Evolutionary conservation across 2,797 vertebrate genomes (phyloP).

Genomic region (Lacerta agilis): DNA sequence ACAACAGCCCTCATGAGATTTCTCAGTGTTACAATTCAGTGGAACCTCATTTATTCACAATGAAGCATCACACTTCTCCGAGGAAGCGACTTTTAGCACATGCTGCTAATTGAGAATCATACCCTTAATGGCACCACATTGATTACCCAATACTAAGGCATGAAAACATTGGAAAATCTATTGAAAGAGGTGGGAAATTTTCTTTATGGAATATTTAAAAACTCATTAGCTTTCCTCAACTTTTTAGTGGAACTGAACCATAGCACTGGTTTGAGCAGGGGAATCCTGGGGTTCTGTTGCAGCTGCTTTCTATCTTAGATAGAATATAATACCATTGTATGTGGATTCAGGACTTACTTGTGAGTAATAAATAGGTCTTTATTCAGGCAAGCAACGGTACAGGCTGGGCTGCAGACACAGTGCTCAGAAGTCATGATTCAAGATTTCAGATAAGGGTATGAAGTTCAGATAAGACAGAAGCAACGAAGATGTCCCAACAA

Average conservation of each 20-base stretch:
- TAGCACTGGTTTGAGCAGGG: neutral
- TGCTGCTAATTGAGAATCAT: neutral
- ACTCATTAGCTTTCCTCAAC: neutral
- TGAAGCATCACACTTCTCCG: neutral
- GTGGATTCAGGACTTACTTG: neutral
- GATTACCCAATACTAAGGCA: neutral
- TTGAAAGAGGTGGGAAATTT: neutral
- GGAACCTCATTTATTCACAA: neutral
- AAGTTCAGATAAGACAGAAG: too few species aligned
- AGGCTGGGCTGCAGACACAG: too few species aligned
- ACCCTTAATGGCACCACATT: neutral
- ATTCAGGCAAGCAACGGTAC: too few species aligned
- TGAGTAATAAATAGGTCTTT: too few species aligned
- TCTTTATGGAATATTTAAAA: neutral
- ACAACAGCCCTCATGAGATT: neutral
- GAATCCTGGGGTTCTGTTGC: neutral
- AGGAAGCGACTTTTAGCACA: neutral
- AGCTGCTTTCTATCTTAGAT: neutral
- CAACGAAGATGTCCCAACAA: too few species aligned
- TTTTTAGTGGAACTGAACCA: neutral
- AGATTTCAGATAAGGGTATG: too few species aligned
- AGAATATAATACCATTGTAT: neutral
- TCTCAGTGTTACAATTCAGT: neutral
- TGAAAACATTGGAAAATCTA: neutral
- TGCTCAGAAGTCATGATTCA: too few species aligned